Evolutionary conservation across 2,113 vertebrate genomes (phyloP), one percentile per base, ranked within the genome.

Genomic region (Dicaeum eximium): DNA sequence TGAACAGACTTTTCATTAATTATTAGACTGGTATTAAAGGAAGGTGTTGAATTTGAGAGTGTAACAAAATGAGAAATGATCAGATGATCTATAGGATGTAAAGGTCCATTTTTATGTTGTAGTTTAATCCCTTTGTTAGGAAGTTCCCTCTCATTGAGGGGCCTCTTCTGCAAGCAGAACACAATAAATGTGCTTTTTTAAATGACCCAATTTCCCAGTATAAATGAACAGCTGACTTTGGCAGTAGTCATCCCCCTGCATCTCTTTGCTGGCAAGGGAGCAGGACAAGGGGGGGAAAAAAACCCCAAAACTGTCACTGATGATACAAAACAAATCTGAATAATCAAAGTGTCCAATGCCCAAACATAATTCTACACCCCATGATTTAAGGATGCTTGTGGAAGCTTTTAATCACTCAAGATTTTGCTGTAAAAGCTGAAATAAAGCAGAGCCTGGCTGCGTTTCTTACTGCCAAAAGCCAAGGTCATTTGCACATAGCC

Each of bases 401-500:
- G 67, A 96, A 96, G 84, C 95, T 92, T 75, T 38, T 72, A 94
- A 95, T 95, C 95, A 96, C 96, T 96, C 87, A 9, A 94, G 94
- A 88, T 86, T 96, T 85, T 45, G 64, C 95, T 94, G 92, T 93
- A 79, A 92, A 93, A 95, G 96, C 87, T 86, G 82, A 95, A 95
- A 44, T 88, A 84, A 96, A 97, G 85, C 81, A 83, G 92, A 96
- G 96, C 97, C 96, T 98, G 98, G 97, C 97, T 98, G 96, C 96
- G 54, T 96, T 96, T 97, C 92, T 95, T 96, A 95, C 97, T 97
- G 97, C 98, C 97, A 93, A 96, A 97, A 97, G 95, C 96, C 97
- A 96, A 97, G 96, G 96, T 97, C 97, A 95, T 97, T 97, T 98
- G 97, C 98, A 98, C 97, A 98, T 97, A 98, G 96, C 96, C 97